A percentile compares a stretch with the other conserved stretches of the same genome.
These are phyloP conservation scores for Trichacis sp. DNA, from an alignment of 2,888 invertebrate genomes.

Conservation along the genomic window DNA sequence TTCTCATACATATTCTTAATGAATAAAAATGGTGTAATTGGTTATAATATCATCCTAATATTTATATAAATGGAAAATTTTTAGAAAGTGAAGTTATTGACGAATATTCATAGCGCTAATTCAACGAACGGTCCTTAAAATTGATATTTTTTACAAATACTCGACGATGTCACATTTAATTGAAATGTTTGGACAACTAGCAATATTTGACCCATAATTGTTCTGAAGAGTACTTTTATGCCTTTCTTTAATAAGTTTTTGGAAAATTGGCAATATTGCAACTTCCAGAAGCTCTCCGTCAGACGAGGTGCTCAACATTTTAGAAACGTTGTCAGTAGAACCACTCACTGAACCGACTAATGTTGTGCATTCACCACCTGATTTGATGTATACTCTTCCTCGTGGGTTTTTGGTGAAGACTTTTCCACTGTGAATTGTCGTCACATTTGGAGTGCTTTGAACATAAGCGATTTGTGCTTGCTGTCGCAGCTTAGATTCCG, in stretches of 20 bases:
- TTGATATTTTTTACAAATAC: constrained; percentile 88
- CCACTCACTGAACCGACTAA: constrained; percentile 50
- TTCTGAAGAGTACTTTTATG: constrained; percentile 78
- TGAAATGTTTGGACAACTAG: constrained; percentile 93
- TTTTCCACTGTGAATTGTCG: constrained; percentile 71
- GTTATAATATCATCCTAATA: no score
- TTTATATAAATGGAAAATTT: no score
- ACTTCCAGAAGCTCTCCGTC: constrained; percentile 87
- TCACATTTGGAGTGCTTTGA: constrained; percentile 75
- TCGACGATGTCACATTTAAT: constrained; percentile 97
- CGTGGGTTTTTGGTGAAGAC: constrained; percentile 71
- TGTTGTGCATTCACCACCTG: constrained; percentile 41
- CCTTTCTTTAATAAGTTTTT: constrained; percentile 88
- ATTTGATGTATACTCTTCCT: constrained; percentile 43
- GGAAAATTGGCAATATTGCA: constrained; percentile 91
- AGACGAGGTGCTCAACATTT: constrained; percentile 83
- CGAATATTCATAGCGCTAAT: no score
- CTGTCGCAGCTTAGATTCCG: constrained; percentile 62
- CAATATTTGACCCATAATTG: constrained; percentile 80
- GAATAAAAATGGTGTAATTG: no score
- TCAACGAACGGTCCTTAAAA: no score
- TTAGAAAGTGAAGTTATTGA: no score
- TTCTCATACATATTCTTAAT: no score
- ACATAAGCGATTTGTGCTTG: constrained; percentile 70
- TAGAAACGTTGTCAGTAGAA: constrained; percentile 61